Percentiles rank a stretch among this genome's conserved stretches.
These are phyloP conservation scores for Gambelia wislizenii DNA, from an alignment of 2,797 vertebrate genomes.

Conservation along the genomic window DNA sequence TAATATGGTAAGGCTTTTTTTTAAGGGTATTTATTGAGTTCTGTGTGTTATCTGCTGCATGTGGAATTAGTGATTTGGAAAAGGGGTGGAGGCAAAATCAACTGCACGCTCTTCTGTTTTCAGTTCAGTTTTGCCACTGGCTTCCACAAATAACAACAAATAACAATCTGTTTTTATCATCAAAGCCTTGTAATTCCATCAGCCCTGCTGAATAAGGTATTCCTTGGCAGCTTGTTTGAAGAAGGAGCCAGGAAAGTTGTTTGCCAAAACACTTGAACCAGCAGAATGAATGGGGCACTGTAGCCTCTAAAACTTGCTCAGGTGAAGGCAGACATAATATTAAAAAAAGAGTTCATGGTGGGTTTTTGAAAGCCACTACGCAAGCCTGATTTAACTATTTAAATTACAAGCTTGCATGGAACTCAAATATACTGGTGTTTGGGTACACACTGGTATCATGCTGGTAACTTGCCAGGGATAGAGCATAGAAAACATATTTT, in stretches of 20 bases:
- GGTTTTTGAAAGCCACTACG: not conserved
- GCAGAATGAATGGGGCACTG: not conserved
- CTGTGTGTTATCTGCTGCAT: not conserved
- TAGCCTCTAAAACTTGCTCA: not conserved
- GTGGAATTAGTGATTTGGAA: not conserved
- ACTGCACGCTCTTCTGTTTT: not conserved
- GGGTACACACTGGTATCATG: not conserved
- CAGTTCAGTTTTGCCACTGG: not conserved
- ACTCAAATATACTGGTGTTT: not conserved
- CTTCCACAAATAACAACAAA: slow-evolving; percentile 23
- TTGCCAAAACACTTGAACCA: not conserved
- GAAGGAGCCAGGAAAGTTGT: not conserved
- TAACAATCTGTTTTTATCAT: not conserved
- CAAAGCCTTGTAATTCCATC: not conserved
- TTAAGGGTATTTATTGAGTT: not conserved
- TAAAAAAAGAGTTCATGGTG: not conserved
- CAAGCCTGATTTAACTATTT: not conserved
- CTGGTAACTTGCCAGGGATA: not conserved
- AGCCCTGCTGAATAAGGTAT: not conserved
- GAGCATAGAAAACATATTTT: no score
- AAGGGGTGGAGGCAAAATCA: not conserved
- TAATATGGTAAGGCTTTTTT: slow-evolving; percentile 56
- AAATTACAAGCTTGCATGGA: not conserved
- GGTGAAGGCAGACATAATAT: not conserved
- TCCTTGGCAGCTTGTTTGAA: not conserved